phyloP scores from a whole-genome alignment of 2,888 invertebrate species.

The Amphipoea lucens region DNA sequence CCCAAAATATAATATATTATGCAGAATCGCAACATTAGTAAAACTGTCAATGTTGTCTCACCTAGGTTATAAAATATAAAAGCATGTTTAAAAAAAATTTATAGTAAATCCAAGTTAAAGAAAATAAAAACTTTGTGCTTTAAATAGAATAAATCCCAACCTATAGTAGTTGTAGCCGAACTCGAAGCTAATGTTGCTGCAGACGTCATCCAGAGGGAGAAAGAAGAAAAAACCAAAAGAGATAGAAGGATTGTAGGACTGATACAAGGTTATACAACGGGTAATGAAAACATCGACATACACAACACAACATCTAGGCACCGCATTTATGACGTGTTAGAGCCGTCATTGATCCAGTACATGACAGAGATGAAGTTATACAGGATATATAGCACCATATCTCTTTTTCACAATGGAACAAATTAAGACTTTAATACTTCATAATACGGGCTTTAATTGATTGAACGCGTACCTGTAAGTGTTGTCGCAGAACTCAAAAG shows the following conservation, averaged over 20 bases:
- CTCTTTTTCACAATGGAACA: background rate
- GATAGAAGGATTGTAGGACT: slow-evolving; percentile 35
- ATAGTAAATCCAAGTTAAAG: background rate
- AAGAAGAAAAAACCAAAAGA: slow-evolving; percentile 52
- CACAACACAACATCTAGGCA: slow-evolving; percentile 29
- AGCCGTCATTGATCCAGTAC: background rate
- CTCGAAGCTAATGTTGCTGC: slow-evolving; percentile 55
- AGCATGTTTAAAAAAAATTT: background rate
- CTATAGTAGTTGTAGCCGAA: slow-evolving; percentile 55
- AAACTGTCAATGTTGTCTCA: background rate
- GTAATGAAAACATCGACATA: slow-evolving; percentile 28
- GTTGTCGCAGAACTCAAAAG: slow-evolving; percentile 95
- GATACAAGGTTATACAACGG: slow-evolving; percentile 24
- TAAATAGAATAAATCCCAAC: slow-evolving; percentile 38
- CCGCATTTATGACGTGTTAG: slow-evolving; percentile 10
- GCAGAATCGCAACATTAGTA: background rate
- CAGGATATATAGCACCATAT: background rate
- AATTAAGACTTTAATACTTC: slow-evolving; percentile 4
- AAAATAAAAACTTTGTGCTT: slow-evolving; percentile 3
- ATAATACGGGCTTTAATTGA: slow-evolving; percentile 19
- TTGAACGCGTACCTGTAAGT: slow-evolving; percentile 91
- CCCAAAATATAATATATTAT: background rate
- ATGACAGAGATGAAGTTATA: background rate
- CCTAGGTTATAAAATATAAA: background rate
- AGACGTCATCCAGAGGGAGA: slow-evolving; percentile 42